Conservation (phyloP, 2,888 invertebrate genomes). For the Ceratothoa steindachneri region DNA sequence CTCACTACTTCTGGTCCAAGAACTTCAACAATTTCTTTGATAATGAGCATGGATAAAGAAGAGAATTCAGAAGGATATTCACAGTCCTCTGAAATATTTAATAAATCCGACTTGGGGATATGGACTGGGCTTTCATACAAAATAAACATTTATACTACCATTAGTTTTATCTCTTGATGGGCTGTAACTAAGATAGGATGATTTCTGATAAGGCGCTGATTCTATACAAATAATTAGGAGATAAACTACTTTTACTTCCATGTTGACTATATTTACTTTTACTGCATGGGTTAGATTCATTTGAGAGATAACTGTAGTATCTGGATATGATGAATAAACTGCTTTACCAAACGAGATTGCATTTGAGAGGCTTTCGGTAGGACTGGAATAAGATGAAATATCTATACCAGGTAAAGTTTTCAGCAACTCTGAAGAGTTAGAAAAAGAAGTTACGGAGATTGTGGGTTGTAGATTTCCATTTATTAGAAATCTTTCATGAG, state of each 20-base stretch:
- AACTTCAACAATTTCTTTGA: slow-evolving; percentile 37
- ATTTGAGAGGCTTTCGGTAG: too few species aligned
- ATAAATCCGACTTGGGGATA: not conserved
- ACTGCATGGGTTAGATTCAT: not conserved
- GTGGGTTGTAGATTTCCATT: not conserved
- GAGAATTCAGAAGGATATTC: not conserved
- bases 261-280: not conserved
- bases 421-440: not conserved
- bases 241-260: not conserved
- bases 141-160: not conserved
- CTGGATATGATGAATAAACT: not conserved
- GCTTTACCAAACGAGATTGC: too few species aligned
- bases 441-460: not conserved
- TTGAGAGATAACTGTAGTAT: not conserved
- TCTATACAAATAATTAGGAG: not conserved
- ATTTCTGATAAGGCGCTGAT: not conserved
- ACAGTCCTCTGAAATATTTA: not conserved
- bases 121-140: not conserved
- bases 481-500: not conserved
- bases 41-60: not conserved
- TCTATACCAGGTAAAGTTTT: not conserved
- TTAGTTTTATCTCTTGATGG: not conserved
- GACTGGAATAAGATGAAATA: too few species aligned
- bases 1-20: slow-evolving; percentile 53
- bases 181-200: not conserved